Conservation (phyloP, 2,113 vertebrate species). For the Channa maculata region DNA sequence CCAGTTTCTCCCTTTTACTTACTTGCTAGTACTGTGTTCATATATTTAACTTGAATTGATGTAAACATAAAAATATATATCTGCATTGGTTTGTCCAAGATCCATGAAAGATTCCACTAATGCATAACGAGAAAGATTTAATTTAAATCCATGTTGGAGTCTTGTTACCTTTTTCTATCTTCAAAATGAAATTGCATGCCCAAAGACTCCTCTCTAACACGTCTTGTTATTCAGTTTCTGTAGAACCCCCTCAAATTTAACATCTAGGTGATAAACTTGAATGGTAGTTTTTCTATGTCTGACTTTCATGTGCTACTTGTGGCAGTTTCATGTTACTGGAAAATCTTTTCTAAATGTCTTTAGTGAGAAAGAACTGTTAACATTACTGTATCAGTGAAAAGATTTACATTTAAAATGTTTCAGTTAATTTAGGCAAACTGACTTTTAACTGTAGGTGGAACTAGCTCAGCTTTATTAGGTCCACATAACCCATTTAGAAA, state of each 20-base stretch:
- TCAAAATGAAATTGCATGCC: not conserved
- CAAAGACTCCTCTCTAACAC: not conserved
- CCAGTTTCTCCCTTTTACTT: not conserved
- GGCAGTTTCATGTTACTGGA: not conserved
- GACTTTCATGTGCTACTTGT: not conserved
- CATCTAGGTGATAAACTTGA: slow-evolving; percentile 42
- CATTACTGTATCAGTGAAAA: not conserved
- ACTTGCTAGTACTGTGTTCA: not conserved
- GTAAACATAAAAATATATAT: not conserved
- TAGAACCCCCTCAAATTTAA: slow-evolving; percentile 25
- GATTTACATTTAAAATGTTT: not conserved
- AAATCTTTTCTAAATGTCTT: not conserved
- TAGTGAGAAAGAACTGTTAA: not conserved
- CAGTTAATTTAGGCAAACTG: not conserved
- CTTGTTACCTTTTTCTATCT: not conserved
- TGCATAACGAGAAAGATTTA: not conserved
- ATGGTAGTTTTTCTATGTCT: slow-evolving; percentile 56
- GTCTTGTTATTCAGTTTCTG: slow-evolving; percentile 5
- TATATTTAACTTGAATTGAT: not conserved
- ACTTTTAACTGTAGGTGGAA: not conserved
- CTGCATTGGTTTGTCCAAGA: slow-evolving; percentile 14
- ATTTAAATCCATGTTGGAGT: not conserved
- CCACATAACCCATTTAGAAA: slow-evolving; percentile 31
- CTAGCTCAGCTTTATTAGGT: slow-evolving; percentile 17
- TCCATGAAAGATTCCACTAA: not conserved